Evolutionary conservation across 2,888 invertebrate species (phyloP).

Genomic region (Aradus depressus): DNA sequence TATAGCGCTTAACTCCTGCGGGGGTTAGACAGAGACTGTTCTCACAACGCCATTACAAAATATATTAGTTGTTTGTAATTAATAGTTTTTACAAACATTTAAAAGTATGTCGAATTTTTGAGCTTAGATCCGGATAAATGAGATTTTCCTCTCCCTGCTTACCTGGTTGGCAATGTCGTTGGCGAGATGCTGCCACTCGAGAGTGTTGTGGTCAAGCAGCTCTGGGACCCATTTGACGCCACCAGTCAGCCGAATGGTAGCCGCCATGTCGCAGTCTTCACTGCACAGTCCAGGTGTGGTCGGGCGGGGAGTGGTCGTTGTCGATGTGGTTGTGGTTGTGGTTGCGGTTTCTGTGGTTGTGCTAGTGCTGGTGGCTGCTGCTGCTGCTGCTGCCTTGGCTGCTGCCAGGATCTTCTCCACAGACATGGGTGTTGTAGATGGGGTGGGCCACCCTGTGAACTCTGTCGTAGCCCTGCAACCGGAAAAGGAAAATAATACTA

Average conservation of each 20-base stretch:
- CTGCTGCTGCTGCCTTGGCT: conserved; percentile 39
- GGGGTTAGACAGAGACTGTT: too few species aligned
- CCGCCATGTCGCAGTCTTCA: conserved; percentile 71
- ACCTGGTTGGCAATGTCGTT: conserved; percentile 72
- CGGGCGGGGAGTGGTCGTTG: conserved; percentile 56
- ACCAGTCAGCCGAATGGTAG: conserved; percentile 71
- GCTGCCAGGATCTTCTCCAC: conserved; percentile 66
- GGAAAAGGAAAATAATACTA: not conserved
- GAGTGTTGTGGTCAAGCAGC: conserved; percentile 70
- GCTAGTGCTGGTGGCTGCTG: conserved; percentile 50
- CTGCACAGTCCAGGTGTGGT: conserved; percentile 69
- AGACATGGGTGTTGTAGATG: conserved; percentile 75
- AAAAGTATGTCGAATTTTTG: too few species aligned
- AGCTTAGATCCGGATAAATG: too few species aligned
- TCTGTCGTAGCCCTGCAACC: conserved; percentile 64
- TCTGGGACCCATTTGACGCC: conserved; percentile 78
- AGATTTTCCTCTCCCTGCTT: too few species aligned
- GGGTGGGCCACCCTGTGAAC: conserved; percentile 84
- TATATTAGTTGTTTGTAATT: too few species aligned
- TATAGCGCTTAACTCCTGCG: too few species aligned
- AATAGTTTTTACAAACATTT: too few species aligned
- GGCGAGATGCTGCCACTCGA: conserved; percentile 74
- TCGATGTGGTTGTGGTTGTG: conserved; percentile 56
- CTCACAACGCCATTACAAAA: too few species aligned
- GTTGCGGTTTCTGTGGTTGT: conserved; percentile 45